A percentile compares a stretch with the other conserved stretches of the same genome.
Evolutionary conservation across 2,797 vertebrate genomes (phyloP).

Genomic region (Spinibarbus caldwelli): DNA sequence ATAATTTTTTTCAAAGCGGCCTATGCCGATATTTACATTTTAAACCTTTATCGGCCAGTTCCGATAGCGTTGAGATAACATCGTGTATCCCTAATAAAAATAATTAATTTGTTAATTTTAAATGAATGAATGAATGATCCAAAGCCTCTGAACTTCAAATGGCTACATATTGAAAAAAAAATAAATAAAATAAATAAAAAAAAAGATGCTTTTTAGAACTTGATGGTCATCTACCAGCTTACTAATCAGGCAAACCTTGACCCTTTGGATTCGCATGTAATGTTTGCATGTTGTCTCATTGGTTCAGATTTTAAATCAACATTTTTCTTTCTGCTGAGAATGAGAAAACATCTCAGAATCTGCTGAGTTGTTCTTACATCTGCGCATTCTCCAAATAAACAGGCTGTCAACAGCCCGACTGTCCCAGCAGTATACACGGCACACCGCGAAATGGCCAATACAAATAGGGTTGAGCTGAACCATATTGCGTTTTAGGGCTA

Average conservation of each 20-base stretch:
- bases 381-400: slow-evolving; percentile 58
- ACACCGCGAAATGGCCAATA: slow-evolving; percentile 39
- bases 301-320: background rate
- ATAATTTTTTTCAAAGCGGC: too few relatives aligned
- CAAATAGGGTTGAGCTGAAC: slow-evolving; percentile 33
- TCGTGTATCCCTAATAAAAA: too few relatives aligned
- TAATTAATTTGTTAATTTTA: too few relatives aligned
- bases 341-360: slow-evolving; percentile 1
- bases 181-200: too few relatives aligned
- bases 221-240: background rate
- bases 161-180: background rate
- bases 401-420: slow-evolving; percentile 52
- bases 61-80: too few relatives aligned
- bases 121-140: too few relatives aligned
- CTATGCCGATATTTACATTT: too few relatives aligned
- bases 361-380: slow-evolving; percentile 47
- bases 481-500: slow-evolving; percentile 27
- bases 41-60: too few relatives aligned
- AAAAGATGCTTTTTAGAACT: background rate
- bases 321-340: slow-evolving; percentile 3
- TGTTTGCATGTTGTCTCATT: background rate
- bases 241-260: background rate
- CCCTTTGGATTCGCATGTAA: background rate
- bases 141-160: background rate
- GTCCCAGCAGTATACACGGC: slow-evolving; percentile 38